Conservation (phyloP, 2,113 vertebrate genomes). For the Macroglossus sobrinus region DNA sequence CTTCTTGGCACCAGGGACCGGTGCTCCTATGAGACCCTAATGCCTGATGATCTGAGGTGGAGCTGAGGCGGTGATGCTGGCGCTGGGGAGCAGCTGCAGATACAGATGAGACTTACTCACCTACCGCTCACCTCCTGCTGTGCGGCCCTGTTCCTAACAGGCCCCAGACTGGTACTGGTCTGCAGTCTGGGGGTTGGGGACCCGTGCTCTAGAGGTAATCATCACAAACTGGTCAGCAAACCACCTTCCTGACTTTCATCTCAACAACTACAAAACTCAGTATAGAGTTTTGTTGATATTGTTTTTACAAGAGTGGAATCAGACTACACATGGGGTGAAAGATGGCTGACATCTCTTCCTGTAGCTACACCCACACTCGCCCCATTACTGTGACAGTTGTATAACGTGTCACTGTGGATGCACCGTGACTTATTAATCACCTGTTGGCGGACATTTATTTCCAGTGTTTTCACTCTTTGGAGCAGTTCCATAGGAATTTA, state of each 20-base stretch:
- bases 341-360: not conserved
- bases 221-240: not conserved
- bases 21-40: too few relatives aligned
- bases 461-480: not conserved
- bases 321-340: not conserved
- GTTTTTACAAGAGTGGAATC: not conserved
- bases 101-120: too few relatives aligned
- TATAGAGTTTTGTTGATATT: not conserved
- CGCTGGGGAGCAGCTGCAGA: too few relatives aligned
- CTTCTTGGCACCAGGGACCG: too few relatives aligned
- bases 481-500: not conserved
- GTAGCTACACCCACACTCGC: accelerated
- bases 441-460: not conserved
- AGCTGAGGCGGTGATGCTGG: too few relatives aligned
- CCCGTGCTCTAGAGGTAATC: not conserved
- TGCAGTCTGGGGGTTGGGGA: too few relatives aligned
- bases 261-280: not conserved
- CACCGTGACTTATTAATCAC: not conserved
- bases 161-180: too few relatives aligned
- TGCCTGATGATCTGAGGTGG: too few relatives aligned
- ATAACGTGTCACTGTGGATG: not conserved
- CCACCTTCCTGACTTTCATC: not conserved
- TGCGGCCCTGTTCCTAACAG: too few relatives aligned
- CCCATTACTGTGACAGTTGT: not conserved
- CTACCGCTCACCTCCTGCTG: too few relatives aligned